Conservation (phyloP, 2,797 vertebrate genomes). For the Lycodopsis pacificus region DNA sequence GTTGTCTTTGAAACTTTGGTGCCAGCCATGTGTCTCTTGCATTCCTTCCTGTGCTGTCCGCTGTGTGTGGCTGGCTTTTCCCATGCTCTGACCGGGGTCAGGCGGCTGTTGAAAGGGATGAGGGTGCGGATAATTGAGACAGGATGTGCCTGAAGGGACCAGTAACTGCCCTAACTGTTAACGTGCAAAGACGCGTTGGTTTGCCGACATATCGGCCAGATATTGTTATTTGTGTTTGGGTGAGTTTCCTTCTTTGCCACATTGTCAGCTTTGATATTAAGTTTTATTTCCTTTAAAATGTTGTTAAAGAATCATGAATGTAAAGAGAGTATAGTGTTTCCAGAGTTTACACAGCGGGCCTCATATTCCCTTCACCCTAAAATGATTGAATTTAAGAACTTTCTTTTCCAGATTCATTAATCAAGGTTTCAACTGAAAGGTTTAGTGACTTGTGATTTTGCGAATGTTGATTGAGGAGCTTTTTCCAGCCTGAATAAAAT, state of each 20-base stretch:
- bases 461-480: conserved; percentile 12
- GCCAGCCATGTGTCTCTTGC: conserved; percentile 65
- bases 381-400: neutral
- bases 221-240: neutral
- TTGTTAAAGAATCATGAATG: conserved; percentile 8
- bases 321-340: neutral
- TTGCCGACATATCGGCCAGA: neutral
- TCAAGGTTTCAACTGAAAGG: conserved; percentile 10
- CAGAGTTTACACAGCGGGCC: conserved; percentile 20
- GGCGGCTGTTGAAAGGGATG: conserved; percentile 30
- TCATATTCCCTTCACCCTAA: neutral
- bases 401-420: neutral
- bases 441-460: conserved; percentile 18
- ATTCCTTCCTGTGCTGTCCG: conserved; percentile 61
- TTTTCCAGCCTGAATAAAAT: neutral
- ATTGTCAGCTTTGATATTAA: neutral
- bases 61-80: conserved; percentile 65
- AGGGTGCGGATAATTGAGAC: conserved; percentile 58
- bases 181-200: conserved; percentile 18
- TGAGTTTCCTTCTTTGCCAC: neutral
- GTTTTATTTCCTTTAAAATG: conserved; percentile 1
- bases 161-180: conserved; percentile 42
- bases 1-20: conserved; percentile 60
- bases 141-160: conserved; percentile 60
- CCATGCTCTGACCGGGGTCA: conserved; percentile 66